Evolutionary conservation across 1,140 invertebrate genomes (phyloP).

Genomic region (Sycophaga agraensis): DNA sequence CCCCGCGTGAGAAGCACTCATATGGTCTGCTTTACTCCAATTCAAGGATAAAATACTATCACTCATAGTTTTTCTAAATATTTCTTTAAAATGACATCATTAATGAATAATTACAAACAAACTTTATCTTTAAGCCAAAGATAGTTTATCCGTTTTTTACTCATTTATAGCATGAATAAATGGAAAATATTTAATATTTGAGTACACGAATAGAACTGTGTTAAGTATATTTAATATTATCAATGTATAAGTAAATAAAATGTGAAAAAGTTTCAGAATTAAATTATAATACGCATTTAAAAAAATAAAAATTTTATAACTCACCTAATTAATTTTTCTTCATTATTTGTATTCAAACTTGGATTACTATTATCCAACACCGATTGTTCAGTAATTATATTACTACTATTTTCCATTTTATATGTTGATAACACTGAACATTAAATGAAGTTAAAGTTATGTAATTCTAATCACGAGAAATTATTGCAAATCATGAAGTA

Average conservation of each 20-base stretch:
- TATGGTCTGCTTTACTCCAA: not conserved
- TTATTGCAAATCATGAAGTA: too few relatives aligned
- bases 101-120: not conserved
- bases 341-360: not conserved
- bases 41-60: constrained; percentile 8
- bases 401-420: constrained; percentile 13
- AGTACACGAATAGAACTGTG: too few relatives aligned
- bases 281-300: too few relatives aligned
- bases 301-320: too few relatives aligned
- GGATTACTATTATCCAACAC: not conserved
- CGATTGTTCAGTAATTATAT: not conserved
- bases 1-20: too few relatives aligned
- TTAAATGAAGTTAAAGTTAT: too few relatives aligned
- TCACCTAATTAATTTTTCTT: constrained; percentile 14
- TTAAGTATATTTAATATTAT: too few relatives aligned
- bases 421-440: too few relatives aligned
- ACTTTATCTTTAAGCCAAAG: constrained; percentile 6
- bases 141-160: too few relatives aligned
- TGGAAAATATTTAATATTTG: too few relatives aligned
- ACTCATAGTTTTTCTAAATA: constrained; percentile 3
- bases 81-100: constrained; percentile 8
- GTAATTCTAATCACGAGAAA: too few relatives aligned
- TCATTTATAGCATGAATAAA: too few relatives aligned
- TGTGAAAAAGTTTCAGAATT: constrained; percentile 19
- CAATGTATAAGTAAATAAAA: constrained; percentile 7